Evolutionary conservation across 2,888 invertebrate species (phyloP), one percentile per base, ranked within the genome.

Genomic region (Oxytorus armatus): DNA sequence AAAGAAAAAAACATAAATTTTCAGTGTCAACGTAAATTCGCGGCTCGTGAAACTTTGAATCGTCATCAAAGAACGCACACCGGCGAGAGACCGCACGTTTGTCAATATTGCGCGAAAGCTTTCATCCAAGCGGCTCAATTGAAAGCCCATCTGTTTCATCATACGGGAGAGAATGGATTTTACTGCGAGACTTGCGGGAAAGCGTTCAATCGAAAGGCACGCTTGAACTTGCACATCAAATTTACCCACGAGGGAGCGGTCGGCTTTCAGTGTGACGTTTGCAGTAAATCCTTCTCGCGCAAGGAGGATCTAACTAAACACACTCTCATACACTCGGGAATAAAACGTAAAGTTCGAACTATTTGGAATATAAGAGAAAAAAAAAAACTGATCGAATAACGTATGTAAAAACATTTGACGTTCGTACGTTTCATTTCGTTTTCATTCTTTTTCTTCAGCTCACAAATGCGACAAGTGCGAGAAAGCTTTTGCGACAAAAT

Each of bases 81-180:
- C 3, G 93, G 93, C 0, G 91, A 92, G 33, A 92, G 93, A 79
- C 93, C 93, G 1, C 93, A 93, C 79, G 89, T 90, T 23, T 96
- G 96, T 89, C 90, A 93, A 51, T 93, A 94, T 85, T 97, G 97
- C 89, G 94, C 94, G 8, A 95, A 95, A 89, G 94, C 96, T n/a
- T 97, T 97, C 91, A 97, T 97, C 76, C 97, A 96, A 92, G 95
- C 96, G 8, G 94, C 95, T 5, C 97, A 97, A 89, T 92, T 97
- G 39, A 94, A 95, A 83, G 95, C 96, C 4, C 97, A 97, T 89
- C 92, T 96, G 82, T 95, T 96, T 87, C 96, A 96, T 88, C 95
- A 97, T 83, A 95, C 95, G 10, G 95, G 95, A 33, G 95, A 95
- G 86, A 93, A 93, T 85, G 95, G 95, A 10, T 95, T 94, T 87